These are phyloP conservation scores for Stenodera caucasica DNA, from an alignment of 2,888 invertebrate species.

Conservation along the genomic window DNA sequence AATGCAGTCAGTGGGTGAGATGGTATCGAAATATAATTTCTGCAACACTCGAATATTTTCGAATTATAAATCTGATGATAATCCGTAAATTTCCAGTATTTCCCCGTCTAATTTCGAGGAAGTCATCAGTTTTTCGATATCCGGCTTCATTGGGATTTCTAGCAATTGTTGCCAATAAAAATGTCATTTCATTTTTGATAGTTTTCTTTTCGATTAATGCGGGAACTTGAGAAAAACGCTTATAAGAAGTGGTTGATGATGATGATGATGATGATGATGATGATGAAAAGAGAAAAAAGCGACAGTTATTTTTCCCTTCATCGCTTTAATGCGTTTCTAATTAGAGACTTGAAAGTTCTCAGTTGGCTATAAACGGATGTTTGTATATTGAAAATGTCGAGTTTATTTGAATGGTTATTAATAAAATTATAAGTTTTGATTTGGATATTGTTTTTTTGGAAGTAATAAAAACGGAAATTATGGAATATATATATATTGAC, in stretches of 20 bases:
- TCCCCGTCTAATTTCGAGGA: neutral
- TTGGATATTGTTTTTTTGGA: neutral
- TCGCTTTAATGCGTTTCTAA: neutral
- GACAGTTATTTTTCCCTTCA: neutral
- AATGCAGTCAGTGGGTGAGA: conserved; percentile 16
- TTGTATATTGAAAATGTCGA: neutral
- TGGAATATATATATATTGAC: too few relatives aligned
- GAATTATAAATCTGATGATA: too few relatives aligned
- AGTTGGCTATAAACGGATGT: neutral
- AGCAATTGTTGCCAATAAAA: conserved; percentile 2
- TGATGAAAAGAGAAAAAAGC: too few relatives aligned
- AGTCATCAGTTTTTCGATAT: neutral
- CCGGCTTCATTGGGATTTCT: neutral
- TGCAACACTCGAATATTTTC: neutral
- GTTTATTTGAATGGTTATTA: neutral
- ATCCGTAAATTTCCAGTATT: too few relatives aligned
- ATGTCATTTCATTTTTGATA: neutral
- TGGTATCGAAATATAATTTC: conserved; percentile 15
- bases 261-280: too few relatives aligned
- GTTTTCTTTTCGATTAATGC: neutral
- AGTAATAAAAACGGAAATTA: too few relatives aligned
- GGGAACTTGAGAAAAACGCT: too few relatives aligned
- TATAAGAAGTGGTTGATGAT: too few relatives aligned
- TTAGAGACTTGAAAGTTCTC: conserved; percentile 3
- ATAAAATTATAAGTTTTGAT: neutral